Base-by-base conservation (phyloP, 2,888 invertebrate species). In the Bugulina stolonifera region DNA sequence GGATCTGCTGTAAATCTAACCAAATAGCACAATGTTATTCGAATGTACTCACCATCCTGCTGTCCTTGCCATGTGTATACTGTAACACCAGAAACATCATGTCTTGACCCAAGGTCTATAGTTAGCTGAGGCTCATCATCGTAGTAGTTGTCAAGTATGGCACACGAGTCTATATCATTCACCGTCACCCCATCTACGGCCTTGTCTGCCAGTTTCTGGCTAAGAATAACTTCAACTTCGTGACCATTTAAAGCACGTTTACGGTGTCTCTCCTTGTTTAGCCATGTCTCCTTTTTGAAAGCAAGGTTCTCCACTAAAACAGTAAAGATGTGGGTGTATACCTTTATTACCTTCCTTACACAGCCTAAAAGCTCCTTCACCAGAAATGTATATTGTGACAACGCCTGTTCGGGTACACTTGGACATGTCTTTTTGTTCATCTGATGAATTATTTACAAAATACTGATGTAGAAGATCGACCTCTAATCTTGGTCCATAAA, bases 51-150 rank as follows among this genome's bases (percentile, higher is more conserved):
- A 84, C 84, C 84, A 80, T 83, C 81, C 18, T 83, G 83, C 72
- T 82, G 80, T n/a, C 85, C 85, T 75, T 86, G 86, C 87, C 87
- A 87, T 1, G 87, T 87, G 76, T 85, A 81, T 69, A 87, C 82
- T 54, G 87, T 81, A 23, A 86, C 82, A 1, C 87, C 87, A 14
- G 83, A 79, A 29, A 87, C 82, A 23, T 81, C 78, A 72, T 77
- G 78, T 74, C 81, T 82, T 71, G 79, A 78, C 10, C 86, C 86
- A 54, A 87, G 79, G 76, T 87, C 87, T 10, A 87, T 86, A 79
- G 86, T 87, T 86, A 86, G 86, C 69, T 86, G 82, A 0, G 87
- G 87, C 71, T 84, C 82, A 72, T 86, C 86, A n/a, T 86, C 86
- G 76, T 86, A 86, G 76, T 86, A 84, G 79, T 87, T 87, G 79